Evolutionary conservation across 2,888 invertebrate species (phyloP).

Genomic region (Tachina grossa): DNA sequence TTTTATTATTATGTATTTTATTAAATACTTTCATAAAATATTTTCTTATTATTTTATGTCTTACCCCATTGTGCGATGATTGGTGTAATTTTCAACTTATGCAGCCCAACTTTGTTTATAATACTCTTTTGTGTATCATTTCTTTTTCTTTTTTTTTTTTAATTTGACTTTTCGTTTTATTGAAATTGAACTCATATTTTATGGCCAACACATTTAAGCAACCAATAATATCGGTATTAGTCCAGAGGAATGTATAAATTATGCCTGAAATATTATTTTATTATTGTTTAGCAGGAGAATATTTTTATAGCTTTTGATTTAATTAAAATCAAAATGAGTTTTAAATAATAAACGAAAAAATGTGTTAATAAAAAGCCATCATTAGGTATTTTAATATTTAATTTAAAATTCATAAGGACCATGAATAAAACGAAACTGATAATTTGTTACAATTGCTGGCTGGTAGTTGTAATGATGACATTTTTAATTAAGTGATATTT

Average conservation of each 20-base stretch:
- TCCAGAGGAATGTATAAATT: slow-evolving; percentile 46
- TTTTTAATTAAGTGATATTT: slow-evolving; percentile 30
- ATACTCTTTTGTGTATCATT: slow-evolving; percentile 17
- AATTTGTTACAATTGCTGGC: background rate
- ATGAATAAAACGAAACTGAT: background rate
- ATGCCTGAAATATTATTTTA: slow-evolving; percentile 41
- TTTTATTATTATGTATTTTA: slow-evolving; percentile 42
- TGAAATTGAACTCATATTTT: slow-evolving; percentile 62
- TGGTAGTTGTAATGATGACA: slow-evolving; percentile 27
- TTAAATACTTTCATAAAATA: slow-evolving; percentile 53
- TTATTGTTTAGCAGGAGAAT: background rate
- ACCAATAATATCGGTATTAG: slow-evolving; percentile 40
- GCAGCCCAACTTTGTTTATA: slow-evolving; percentile 62
- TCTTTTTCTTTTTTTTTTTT: slow-evolving; percentile 50
- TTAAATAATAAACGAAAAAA: slow-evolving; percentile 42
- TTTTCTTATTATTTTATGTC: slow-evolving; percentile 38
- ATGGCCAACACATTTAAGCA: slow-evolving; percentile 59
- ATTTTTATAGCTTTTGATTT: slow-evolving; percentile 49
- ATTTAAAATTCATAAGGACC: slow-evolving; percentile 21
- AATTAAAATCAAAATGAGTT: slow-evolving; percentile 55
- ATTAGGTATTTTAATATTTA: slow-evolving; percentile 46
- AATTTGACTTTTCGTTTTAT: slow-evolving; percentile 62
- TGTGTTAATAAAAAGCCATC: slow-evolving; percentile 49
- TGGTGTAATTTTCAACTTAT: slow-evolving; percentile 75
- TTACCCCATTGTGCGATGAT: slow-evolving; percentile 77